Conservation (phyloP, 2,797 vertebrate genomes). For the Eulemur albifrons region DNA sequence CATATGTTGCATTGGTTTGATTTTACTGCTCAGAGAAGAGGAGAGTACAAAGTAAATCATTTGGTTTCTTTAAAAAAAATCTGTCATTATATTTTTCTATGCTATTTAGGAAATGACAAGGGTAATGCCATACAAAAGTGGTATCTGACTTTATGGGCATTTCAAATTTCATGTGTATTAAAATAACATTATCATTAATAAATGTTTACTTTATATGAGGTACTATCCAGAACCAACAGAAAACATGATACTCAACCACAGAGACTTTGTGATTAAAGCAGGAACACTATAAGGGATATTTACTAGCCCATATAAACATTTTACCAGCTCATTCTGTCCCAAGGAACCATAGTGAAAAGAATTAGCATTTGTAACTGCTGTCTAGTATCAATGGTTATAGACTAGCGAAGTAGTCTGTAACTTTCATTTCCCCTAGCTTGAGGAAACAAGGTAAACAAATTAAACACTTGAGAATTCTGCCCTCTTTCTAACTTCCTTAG, state of each 20-base stretch:
- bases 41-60: background rate
- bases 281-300: background rate
- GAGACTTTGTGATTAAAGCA: background rate
- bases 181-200: slow-evolving; percentile 40
- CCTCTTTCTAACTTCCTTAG: background rate
- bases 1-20: background rate
- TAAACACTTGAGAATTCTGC: background rate
- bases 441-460: background rate
- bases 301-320: background rate
- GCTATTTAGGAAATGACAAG: background rate
- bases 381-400: background rate
- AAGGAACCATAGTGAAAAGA: background rate
- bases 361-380: background rate
- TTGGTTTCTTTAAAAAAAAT: slow-evolving; percentile 35
- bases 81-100: slow-evolving; percentile 16
- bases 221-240: background rate
- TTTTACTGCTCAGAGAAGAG: slow-evolving; percentile 48
- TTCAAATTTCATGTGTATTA: slow-evolving; percentile 28
- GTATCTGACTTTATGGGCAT: background rate
- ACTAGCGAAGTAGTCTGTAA: background rate
- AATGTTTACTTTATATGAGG: background rate
- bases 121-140: background rate
- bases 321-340: background rate
- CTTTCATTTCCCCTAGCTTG: background rate
- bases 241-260: background rate